A percentile compares a stretch with the other conserved stretches of the same genome.
Evolutionary conservation across 2,888 invertebrate species (phyloP).

Genomic region (Selenia dentaria): DNA sequence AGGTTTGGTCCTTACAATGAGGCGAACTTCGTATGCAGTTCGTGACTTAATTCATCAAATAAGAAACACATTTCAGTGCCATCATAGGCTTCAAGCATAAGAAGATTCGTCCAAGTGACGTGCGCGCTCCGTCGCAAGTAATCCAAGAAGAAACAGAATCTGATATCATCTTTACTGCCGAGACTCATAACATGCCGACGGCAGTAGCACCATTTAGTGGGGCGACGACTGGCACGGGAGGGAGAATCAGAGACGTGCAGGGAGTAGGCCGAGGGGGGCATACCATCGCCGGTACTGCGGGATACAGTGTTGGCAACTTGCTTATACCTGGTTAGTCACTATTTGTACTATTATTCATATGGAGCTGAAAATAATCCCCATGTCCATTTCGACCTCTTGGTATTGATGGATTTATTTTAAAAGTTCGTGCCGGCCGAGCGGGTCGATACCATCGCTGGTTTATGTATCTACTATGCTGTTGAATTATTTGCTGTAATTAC

Average conservation of each 20-base stretch:
- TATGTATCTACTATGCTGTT: too few relatives aligned
- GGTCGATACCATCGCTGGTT: too few relatives aligned
- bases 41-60: too few relatives aligned
- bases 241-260: constrained; percentile 97
- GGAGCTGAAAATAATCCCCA: too few relatives aligned
- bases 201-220: constrained; percentile 99
- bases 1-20: too few relatives aligned
- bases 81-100: constrained; percentile 92
- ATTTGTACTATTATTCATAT: not conserved
- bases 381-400: too few relatives aligned
- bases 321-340: constrained; percentile 89
- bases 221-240: constrained; percentile 98
- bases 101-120: constrained; percentile 87
- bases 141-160: constrained; percentile 86
- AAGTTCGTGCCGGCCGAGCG: too few relatives aligned
- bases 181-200: constrained; percentile 99
- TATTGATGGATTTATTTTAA: too few relatives aligned
- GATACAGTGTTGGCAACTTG: constrained; percentile 97
- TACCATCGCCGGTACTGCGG: constrained; percentile 97
- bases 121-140: constrained; percentile 85
- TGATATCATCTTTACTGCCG: constrained; percentile 98
- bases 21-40: too few relatives aligned
- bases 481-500: too few relatives aligned
- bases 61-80: constrained; percentile 91
- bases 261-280: constrained; percentile 97